phyloP scores from a whole-genome alignment of 2,797 vertebrate species.

The Antennarius maculatus region DNA sequence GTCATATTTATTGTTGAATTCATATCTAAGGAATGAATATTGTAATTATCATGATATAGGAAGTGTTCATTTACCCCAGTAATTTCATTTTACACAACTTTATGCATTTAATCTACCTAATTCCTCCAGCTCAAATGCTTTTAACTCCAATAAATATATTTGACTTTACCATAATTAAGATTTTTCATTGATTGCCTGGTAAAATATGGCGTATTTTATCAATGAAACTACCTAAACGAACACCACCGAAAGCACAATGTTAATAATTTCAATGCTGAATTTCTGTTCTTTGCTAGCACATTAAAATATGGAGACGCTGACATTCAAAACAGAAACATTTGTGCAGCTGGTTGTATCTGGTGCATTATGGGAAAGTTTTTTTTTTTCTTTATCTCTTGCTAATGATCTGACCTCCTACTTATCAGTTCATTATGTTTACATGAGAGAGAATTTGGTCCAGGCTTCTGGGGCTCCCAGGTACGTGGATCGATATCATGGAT shows the following conservation, averaged over 20 bases:
- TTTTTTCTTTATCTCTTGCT: background rate
- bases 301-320: background rate
- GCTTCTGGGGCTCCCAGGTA: background rate
- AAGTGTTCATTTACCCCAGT: no score
- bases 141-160: no score
- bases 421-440: slow-evolving; percentile 5
- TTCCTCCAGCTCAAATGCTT: no score
- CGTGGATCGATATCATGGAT: slow-evolving; percentile 8
- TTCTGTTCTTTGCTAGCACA: no score
- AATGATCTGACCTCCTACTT: background rate
- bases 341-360: background rate
- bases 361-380: background rate
- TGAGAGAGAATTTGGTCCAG: slow-evolving; percentile 29
- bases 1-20: no score
- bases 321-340: background rate
- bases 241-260: background rate
- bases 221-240: background rate
- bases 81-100: no score
- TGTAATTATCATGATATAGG: no score
- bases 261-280: background rate
- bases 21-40: no score
- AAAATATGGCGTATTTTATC: background rate
- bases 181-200: background rate
- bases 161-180: no score
- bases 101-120: no score